Base-by-base conservation (phyloP, 2,888 invertebrate species). In the Tipula vernalis region DNA sequence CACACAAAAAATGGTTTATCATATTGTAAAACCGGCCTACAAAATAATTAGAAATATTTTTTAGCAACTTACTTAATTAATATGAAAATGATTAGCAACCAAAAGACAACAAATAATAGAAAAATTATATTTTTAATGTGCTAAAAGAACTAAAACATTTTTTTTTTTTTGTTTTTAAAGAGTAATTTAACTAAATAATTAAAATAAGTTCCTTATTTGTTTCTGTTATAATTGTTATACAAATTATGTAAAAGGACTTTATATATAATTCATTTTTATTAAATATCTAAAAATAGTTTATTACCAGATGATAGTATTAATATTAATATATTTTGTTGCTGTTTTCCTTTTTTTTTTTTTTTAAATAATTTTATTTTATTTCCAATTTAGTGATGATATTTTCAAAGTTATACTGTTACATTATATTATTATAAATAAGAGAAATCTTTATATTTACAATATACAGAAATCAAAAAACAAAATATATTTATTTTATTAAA, bases 221-320 rank as follows among this genome's bases (percentile, higher is more conserved):
- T 51, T 13, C 51, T 51, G 51, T 51, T 71, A 28, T 71, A 28
- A 57, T 12, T 57, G 51, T 57, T 57, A 57, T 57, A 57, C 15
- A n/a, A 71, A 71, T 71, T 71, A 71, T 71, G 18, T 71, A 71
- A 28, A 51, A 13, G 5, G 3, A 51, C n/a, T 51, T 71, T 71
- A 71, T 12, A 71, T 12, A 71, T 51, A 71, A 71, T 12, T 28
- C 10, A 71, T 71, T 71, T 71, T 28, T 71, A 71, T 71, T 71
- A 28, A 44, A 44, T 12, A 44, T 12, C 3, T 5, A 51, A 71
- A 28, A 18, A 71, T 28, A 71, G 28, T 57, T 12, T 57, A 28
- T 71, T 71, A 71, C 71, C 71, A 71, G 71, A 71, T 71, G 71
- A 71, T 71, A 71, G 71, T 71, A 71, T 71, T 71, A 71, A 71